phyloP scores from a whole-genome alignment of 2,797 vertebrate genomes.

The Coregonus sp. region DNA sequence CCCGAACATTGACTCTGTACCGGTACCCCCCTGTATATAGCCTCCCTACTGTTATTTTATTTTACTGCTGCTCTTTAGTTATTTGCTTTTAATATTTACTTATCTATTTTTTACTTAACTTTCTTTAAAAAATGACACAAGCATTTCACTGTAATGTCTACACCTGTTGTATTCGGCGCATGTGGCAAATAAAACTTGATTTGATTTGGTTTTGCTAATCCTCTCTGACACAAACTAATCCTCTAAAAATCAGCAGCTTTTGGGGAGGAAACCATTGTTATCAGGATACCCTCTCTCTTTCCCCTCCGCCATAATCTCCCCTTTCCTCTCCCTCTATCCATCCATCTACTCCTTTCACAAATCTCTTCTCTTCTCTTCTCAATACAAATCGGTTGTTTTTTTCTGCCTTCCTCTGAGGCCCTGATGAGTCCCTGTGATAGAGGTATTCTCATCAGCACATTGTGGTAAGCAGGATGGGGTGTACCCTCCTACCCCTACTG shows the following conservation, averaged over 20 bases:
- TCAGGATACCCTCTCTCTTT: conserved; percentile 18
- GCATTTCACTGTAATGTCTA: too few relatives aligned
- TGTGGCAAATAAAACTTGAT: too few relatives aligned
- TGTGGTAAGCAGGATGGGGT: neutral
- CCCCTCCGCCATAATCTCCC: neutral
- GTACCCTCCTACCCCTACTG: conserved; percentile 7
- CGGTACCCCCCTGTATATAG: too few relatives aligned
- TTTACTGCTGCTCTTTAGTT: too few relatives aligned
- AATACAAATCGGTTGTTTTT: neutral
- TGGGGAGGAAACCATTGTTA: conserved; percentile 42
- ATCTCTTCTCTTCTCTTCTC: neutral
- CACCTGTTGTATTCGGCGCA: too few relatives aligned
- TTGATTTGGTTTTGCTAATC: conserved; percentile 55
- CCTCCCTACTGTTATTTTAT: too few relatives aligned
- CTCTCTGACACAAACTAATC: conserved; percentile 57
- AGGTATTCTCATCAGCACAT: neutral
- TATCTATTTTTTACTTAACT: too few relatives aligned
- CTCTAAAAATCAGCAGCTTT: conserved; percentile 42
- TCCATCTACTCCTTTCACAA: conserved; percentile 3
- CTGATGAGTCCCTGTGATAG: neutral
- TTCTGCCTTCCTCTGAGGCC: too few relatives aligned
- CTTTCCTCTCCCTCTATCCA: neutral
- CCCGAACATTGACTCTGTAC: too few relatives aligned
- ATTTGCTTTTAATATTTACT: too few relatives aligned
- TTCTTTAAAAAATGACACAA: too few relatives aligned